phyloP scores from a whole-genome alignment of 92 coral and sea anemone genomes.

The Porites divaricata region DNA sequence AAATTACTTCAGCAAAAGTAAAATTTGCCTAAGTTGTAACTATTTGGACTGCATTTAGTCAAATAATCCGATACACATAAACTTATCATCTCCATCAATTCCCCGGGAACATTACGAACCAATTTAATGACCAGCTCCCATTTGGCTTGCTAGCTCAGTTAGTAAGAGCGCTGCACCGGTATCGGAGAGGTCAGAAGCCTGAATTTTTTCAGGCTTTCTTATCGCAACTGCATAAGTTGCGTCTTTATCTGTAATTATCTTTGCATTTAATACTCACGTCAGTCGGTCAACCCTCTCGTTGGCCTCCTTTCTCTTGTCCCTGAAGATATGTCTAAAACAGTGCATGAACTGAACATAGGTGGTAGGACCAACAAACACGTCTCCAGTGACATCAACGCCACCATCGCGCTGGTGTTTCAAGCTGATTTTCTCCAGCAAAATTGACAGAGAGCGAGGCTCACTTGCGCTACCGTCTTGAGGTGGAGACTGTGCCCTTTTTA shows the following conservation, averaged over 20 bases:
- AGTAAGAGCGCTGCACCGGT: too few relatives aligned
- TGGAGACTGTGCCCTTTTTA: slow-evolving; percentile 51
- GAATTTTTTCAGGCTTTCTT: too few relatives aligned
- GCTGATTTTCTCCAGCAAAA: slow-evolving; percentile 83
- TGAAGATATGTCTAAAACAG: slow-evolving; percentile 92
- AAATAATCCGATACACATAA: too few relatives aligned
- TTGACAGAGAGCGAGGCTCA: slow-evolving; percentile 71
- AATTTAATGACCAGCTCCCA: too few relatives aligned
- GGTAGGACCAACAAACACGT: slow-evolving; percentile 92
- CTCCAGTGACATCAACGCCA: slow-evolving; percentile 64
- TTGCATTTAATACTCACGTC: slow-evolving; percentile 50
- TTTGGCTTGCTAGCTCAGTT: too few relatives aligned
- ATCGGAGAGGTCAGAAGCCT: too few relatives aligned
- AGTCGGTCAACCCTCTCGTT: slow-evolving; percentile 74
- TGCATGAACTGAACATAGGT: slow-evolving; percentile 92
- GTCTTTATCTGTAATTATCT: background rate
- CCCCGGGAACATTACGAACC: too few relatives aligned
- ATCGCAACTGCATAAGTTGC: too few relatives aligned
- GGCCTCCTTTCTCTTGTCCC: slow-evolving; percentile 78
- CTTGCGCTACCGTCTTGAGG: slow-evolving; percentile 53
- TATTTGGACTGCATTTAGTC: too few relatives aligned
- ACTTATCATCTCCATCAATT: too few relatives aligned
- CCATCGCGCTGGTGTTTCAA: slow-evolving; percentile 77
- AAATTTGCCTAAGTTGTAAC: too few relatives aligned
- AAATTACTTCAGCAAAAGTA: too few relatives aligned